A percentile compares a stretch with the other conserved stretches of the same genome.
Evolutionary conservation across 2,113 vertebrate species (phyloP).

Genomic region (Tursiops truncatus): DNA sequence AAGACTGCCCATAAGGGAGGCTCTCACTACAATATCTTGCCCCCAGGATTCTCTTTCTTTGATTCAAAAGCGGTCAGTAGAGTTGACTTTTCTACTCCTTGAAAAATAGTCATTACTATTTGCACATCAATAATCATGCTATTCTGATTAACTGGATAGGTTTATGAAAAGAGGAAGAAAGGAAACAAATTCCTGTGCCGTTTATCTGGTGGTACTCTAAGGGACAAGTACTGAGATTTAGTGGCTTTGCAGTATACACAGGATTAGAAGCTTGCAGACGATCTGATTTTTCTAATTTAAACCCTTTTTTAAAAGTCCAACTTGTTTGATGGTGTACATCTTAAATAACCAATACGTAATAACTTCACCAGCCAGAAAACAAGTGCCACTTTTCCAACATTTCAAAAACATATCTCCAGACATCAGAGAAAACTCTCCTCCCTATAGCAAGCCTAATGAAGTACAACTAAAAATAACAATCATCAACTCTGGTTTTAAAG

Average conservation of each 20-base stretch:
- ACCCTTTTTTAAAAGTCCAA: not conserved
- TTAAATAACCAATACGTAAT: slow-evolving; percentile 56
- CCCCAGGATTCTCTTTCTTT: slow-evolving; percentile 36
- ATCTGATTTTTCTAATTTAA: slow-evolving; percentile 42
- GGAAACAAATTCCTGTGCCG: not conserved
- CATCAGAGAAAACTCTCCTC: slow-evolving; percentile 21
- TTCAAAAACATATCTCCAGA: slow-evolving; percentile 5
- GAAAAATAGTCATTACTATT: slow-evolving; percentile 2
- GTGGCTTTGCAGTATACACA: not conserved
- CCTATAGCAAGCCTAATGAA: slow-evolving; percentile 48
- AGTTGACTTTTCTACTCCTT: slow-evolving; percentile 31
- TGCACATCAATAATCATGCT: not conserved
- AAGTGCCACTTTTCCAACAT: slow-evolving; percentile 51
- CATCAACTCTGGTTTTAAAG: slow-evolving; percentile 71
- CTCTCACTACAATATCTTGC: not conserved
- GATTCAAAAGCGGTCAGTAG: slow-evolving; percentile 35
- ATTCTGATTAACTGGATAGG: not conserved
- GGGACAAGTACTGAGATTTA: not conserved
- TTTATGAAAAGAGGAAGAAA: slow-evolving; percentile 16
- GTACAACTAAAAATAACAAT: slow-evolving; percentile 67
- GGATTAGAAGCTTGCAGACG: not conserved
- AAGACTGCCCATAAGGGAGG: not conserved
- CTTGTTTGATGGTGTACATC: not conserved
- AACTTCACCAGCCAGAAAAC: slow-evolving; percentile 34
- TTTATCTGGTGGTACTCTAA: not conserved